Evolutionary conservation across 1,140 invertebrate genomes (phyloP).

Genomic region (Phocides pigmalion): DNA sequence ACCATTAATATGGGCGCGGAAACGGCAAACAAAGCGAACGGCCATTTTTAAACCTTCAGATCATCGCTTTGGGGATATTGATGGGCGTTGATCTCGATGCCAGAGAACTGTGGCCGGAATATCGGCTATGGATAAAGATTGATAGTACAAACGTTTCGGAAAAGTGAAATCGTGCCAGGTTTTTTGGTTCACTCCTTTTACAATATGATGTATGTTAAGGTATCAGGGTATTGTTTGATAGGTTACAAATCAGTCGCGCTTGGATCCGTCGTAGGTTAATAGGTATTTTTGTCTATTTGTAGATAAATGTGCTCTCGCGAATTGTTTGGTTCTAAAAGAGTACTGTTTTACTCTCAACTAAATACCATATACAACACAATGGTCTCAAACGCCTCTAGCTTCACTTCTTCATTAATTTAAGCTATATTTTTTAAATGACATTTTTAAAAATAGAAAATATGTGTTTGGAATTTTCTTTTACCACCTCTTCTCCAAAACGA

Average conservation of each 20-base stretch:
- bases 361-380: too few species aligned
- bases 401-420: too few species aligned
- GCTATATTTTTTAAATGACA: too few species aligned
- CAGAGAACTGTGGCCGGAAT: conserved; percentile 7
- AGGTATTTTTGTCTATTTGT: neutral
- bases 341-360: too few species aligned
- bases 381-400: too few species aligned
- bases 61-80: conserved; percentile 26
- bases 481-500: too few species aligned
- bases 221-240: neutral
- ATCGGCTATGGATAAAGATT: conserved; percentile 15
- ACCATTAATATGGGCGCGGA: conserved; percentile 20
- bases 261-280: neutral
- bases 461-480: too few species aligned
- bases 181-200: neutral
- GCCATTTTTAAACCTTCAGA: conserved; percentile 33
- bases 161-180: conserved; percentile 7
- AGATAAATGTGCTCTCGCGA: too few species aligned
- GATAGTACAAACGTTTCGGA: conserved; percentile 8
- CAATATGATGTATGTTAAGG: neutral
- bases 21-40: conserved; percentile 27
- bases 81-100: conserved; percentile 13
- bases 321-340: too few species aligned
- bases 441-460: too few species aligned
- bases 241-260: neutral